Percentiles rank a stretch among this genome's conserved stretches.
Conservation (phyloP, 2,113 vertebrate species). For the Thalassoma bifasciatum region DNA sequence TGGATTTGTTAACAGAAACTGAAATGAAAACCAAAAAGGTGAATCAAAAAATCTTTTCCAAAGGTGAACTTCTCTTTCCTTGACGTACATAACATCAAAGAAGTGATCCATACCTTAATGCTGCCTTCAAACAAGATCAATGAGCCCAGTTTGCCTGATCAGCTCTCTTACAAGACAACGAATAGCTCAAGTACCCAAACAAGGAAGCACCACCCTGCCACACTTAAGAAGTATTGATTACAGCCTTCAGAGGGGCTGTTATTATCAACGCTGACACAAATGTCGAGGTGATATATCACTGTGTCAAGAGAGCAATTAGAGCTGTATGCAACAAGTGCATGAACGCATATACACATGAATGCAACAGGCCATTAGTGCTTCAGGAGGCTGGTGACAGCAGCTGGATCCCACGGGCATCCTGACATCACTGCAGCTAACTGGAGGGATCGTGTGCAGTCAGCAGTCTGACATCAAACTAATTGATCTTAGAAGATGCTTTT, state of each 20-base stretch:
- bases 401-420: constrained; percentile 1
- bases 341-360: not conserved
- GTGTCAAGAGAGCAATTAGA: constrained; percentile 27
- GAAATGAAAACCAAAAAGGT: too few relatives aligned
- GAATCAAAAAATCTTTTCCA: too few relatives aligned
- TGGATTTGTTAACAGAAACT: too few relatives aligned
- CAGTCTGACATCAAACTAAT: too few relatives aligned
- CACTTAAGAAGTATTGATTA: constrained; percentile 25
- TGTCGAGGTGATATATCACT: constrained; percentile 44
- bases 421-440: not conserved
- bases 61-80: too few relatives aligned
- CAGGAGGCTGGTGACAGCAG: not conserved
- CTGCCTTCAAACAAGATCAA: not conserved
- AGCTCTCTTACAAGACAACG: not conserved
- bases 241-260: constrained; percentile 16
- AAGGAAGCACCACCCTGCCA: constrained; percentile 3
- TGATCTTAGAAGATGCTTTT: too few relatives aligned
- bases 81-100: too few relatives aligned
- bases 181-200: constrained; percentile 10
- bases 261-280: constrained; percentile 36
- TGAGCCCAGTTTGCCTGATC: not conserved
- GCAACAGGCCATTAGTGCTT: not conserved
- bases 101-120: not conserved
- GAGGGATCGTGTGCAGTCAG: too few relatives aligned
- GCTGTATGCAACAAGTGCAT: not conserved